phyloP scores from a whole-genome alignment of 2,888 invertebrate genomes.

The Nomada lathburiana region DNA sequence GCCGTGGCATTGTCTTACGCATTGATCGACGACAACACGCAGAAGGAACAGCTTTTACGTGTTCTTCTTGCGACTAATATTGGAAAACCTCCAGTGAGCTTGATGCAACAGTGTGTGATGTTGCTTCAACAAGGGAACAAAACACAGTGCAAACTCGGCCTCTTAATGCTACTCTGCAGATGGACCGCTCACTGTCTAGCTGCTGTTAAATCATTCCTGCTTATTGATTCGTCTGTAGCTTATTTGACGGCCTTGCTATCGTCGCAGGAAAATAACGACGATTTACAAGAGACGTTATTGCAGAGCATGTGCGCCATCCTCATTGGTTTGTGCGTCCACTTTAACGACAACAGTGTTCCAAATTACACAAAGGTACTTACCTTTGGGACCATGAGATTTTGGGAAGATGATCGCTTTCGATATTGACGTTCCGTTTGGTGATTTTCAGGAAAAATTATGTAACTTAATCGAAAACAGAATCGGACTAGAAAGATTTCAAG shows the following conservation, averaged over 20 bases:
- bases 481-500: conserved; percentile 94
- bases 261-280: conserved; percentile 92
- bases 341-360: conserved; percentile 93
- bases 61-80: conserved; percentile 95
- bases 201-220: conserved; percentile 93
- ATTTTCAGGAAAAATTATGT: conserved; percentile 88
- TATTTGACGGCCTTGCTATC: conserved; percentile 89
- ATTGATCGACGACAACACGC: conserved; percentile 92
- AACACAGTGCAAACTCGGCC: conserved; percentile 93
- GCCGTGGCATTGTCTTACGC: conserved; percentile 96
- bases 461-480: conserved; percentile 95
- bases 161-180: conserved; percentile 94
- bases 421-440: conserved; percentile 62
- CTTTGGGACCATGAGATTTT: not conserved
- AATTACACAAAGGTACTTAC: conserved; percentile 88
- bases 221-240: conserved; percentile 92
- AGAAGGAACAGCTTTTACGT: conserved; percentile 95
- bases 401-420: not conserved
- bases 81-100: conserved; percentile 93
- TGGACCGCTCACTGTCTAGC: conserved; percentile 94
- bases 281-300: conserved; percentile 95
- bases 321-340: conserved; percentile 95
- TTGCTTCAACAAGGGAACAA: conserved; percentile 93
- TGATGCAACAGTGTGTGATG: conserved; percentile 95
- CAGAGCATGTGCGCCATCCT: conserved; percentile 96